These are phyloP conservation scores for Vultur gryphus DNA, from an alignment of 2,797 vertebrate species.

Conservation along the genomic window DNA sequence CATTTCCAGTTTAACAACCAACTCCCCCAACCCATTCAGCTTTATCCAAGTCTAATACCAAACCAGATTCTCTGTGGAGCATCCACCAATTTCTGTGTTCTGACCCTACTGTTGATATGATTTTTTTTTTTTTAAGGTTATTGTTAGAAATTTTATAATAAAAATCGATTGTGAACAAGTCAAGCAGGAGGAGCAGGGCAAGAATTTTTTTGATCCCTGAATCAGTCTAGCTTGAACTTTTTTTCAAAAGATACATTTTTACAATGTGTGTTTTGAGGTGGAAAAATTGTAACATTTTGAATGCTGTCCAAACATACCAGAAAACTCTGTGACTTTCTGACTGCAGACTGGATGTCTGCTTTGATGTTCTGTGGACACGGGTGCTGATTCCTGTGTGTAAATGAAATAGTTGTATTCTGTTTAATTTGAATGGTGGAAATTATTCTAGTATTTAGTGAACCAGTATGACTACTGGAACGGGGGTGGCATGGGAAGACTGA, in stretches of 20 bases:
- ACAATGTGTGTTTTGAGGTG: neutral
- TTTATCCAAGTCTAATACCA: neutral
- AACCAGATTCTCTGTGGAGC: neutral
- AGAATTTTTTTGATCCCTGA: neutral
- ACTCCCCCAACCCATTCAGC: neutral
- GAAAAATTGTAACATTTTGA: neutral
- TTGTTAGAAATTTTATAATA: neutral
- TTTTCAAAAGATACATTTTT: neutral
- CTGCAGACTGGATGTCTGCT: neutral
- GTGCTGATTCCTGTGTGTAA: neutral
- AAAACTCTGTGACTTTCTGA: neutral
- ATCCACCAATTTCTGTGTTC: rapidly evolving
- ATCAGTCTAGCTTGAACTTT: neutral
- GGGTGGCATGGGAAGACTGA: neutral
- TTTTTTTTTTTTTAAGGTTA: neutral
- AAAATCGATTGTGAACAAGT: neutral
- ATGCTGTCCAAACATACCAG: neutral
- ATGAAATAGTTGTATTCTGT: neutral
- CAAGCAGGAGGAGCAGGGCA: neutral
- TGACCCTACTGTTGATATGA: neutral
- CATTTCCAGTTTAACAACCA: neutral
- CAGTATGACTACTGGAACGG: neutral
- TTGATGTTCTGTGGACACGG: neutral
- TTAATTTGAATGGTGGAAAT: neutral
- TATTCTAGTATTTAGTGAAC: neutral